phyloP scores from a whole-genome alignment of 2,113 vertebrate species.

The Tyto alba region DNA sequence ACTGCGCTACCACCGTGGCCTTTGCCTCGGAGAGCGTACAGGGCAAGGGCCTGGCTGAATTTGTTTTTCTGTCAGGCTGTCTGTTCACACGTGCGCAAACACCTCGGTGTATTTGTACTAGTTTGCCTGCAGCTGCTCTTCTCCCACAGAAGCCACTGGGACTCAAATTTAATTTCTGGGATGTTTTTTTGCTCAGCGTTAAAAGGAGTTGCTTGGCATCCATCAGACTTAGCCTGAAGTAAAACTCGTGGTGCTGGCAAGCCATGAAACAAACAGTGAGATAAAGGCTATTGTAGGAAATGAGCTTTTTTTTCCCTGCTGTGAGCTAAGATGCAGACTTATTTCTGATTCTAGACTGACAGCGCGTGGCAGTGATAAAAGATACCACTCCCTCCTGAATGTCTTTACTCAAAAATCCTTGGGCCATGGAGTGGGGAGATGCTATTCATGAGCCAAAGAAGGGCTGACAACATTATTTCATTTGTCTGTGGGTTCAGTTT shows the following conservation, averaged over 20 bases:
- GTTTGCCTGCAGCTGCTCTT: background rate
- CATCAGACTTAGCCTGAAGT: background rate
- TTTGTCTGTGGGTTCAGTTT: background rate
- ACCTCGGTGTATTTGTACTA: rapidly evolving
- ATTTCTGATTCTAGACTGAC: background rate
- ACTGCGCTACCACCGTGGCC: background rate
- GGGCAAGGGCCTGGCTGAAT: background rate
- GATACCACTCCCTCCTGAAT: background rate
- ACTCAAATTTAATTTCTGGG: background rate
- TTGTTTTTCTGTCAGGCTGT: background rate
- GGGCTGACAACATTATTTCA: background rate
- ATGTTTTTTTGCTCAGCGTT: background rate
- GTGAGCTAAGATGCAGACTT: background rate
- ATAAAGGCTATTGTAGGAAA: background rate
- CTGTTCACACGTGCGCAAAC: background rate
- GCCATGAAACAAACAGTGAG: background rate
- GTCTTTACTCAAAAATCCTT: background rate
- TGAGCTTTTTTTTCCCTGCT: background rate
- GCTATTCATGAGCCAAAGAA: background rate
- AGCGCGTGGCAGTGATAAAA: background rate
- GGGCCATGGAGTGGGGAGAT: background rate
- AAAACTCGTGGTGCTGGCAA: background rate
- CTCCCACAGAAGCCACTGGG: background rate
- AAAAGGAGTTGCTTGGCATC: background rate
- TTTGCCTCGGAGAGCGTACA: background rate